Conservation (phyloP, 35 echinoderm and acorn worm species). For the Lytechinus pictus region DNA sequence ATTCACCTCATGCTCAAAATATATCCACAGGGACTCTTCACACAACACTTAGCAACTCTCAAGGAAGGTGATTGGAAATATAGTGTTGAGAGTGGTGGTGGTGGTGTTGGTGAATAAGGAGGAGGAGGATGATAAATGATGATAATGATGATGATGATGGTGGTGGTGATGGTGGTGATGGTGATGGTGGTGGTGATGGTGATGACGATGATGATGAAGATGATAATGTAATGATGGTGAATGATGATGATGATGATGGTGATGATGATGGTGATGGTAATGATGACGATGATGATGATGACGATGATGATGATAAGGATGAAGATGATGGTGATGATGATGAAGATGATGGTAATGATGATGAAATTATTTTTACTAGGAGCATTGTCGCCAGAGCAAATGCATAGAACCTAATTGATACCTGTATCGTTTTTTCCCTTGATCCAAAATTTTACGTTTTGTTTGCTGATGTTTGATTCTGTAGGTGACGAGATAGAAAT, state of each 20-base stretch:
- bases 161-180: neutral
- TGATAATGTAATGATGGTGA: neutral
- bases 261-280: neutral
- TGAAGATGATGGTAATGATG: neutral
- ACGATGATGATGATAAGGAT: neutral
- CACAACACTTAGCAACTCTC: constrained; percentile 63
- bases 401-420: neutral
- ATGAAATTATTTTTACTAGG: neutral
- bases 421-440: too few species aligned
- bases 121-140: neutral
- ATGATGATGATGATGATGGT: too few species aligned
- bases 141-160: neutral
- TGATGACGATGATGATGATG: neutral
- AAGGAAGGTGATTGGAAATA: constrained; percentile 53
- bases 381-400: neutral
- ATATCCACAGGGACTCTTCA: constrained; percentile 76
- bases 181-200: neutral
- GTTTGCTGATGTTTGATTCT: neutral
- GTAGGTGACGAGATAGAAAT: constrained; percentile 77
- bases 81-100: neutral
- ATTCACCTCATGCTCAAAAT: constrained; percentile 92
- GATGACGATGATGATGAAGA: neutral
- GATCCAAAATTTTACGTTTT: neutral
- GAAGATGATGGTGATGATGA: neutral
- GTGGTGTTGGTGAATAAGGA: neutral